These are phyloP conservation scores for Zeugodacus cucurbitae DNA, from an alignment of 1,140 invertebrate genomes.

Conservation along the genomic window DNA sequence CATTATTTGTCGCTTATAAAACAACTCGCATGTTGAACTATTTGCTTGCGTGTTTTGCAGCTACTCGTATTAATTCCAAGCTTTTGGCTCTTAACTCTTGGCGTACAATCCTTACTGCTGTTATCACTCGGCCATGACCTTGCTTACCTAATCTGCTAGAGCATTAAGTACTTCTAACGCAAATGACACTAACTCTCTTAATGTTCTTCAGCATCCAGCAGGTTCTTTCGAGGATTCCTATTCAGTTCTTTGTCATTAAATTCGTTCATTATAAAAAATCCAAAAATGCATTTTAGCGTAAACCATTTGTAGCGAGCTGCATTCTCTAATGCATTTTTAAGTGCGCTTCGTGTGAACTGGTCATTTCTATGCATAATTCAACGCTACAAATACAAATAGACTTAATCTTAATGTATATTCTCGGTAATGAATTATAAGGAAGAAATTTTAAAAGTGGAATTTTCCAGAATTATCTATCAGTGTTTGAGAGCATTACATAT, in stretches of 20 bases:
- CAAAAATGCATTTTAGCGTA: not conserved
- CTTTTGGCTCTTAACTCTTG: too few relatives aligned
- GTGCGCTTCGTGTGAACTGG: not conserved
- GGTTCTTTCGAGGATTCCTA: not conserved
- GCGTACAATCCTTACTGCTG: not conserved
- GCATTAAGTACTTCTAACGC: not conserved
- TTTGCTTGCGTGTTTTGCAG: too few relatives aligned
- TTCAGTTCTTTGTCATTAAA: not conserved
- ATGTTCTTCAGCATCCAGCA: not conserved
- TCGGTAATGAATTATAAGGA: too few relatives aligned
- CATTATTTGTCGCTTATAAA: too few relatives aligned
- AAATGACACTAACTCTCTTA: not conserved
- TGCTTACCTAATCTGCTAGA: not conserved
- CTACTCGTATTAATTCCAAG: too few relatives aligned
- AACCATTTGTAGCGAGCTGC: not conserved
- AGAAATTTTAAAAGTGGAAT: too few relatives aligned
- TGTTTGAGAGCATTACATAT: too few relatives aligned
- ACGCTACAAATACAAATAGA: not conserved
- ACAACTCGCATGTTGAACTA: too few relatives aligned
- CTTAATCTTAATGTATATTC: too few relatives aligned
- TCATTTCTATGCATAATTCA: not conserved
- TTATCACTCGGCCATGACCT: slow-evolving; percentile 10
- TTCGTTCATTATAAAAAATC: too few relatives aligned
- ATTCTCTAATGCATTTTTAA: slow-evolving; percentile 7
- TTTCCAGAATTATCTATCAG: too few relatives aligned